These are phyloP conservation scores for Syngnathoides biaculeatus DNA, from an alignment of 2,113 vertebrate genomes.

Conservation along the genomic window DNA sequence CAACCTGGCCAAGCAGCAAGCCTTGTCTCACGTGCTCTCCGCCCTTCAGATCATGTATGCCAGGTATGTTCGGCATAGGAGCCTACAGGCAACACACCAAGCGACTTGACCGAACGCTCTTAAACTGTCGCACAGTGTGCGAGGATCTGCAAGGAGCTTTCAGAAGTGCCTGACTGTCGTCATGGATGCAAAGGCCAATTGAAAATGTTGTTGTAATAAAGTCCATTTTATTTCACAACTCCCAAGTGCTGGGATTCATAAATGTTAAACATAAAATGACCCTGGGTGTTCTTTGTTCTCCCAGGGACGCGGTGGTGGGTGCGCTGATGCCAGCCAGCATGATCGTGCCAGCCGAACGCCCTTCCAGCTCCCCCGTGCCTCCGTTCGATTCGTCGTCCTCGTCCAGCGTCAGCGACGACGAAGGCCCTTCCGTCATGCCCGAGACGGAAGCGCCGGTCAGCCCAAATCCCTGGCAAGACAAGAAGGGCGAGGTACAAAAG, in stretches of 20 bases:
- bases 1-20: conserved; percentile 92
- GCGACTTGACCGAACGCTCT: too few relatives aligned
- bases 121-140: too few relatives aligned
- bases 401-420: conserved; percentile 80
- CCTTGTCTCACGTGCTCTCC: conserved; percentile 87
- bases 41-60: conserved; percentile 96
- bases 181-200: too few relatives aligned
- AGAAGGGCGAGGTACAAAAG: conserved; percentile 84
- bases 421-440: conserved; percentile 73
- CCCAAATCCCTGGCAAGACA: conserved; percentile 92
- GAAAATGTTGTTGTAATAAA: too few relatives aligned
- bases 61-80: conserved; percentile 72
- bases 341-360: conserved; percentile 91
- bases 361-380: conserved; percentile 83
- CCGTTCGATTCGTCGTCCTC: conserved; percentile 79
- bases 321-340: conserved; percentile 96
- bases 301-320: conserved; percentile 89
- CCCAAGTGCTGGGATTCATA: too few relatives aligned
- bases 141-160: too few relatives aligned
- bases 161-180: too few relatives aligned
- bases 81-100: background rate
- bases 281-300: conserved; percentile 4
- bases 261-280: background rate
- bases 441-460: conserved; percentile 85
- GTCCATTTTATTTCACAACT: too few relatives aligned